Evolutionary conservation across 1,140 invertebrate species (phyloP).

Genomic region (Coenobita brevimanus): DNA sequence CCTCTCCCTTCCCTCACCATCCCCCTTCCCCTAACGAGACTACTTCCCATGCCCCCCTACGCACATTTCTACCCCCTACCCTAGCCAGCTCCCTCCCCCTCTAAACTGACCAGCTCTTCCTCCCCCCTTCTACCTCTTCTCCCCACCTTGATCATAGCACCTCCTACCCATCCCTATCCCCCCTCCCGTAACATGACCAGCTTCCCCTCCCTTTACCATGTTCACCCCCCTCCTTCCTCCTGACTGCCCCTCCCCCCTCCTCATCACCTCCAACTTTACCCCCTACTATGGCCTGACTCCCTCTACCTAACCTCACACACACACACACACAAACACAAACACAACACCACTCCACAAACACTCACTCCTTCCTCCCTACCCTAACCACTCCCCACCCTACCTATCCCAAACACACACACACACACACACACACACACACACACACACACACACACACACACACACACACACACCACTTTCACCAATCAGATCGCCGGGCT

Average conservation of each 20-base stretch:
- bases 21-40: background rate
- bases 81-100: background rate
- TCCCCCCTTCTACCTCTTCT: background rate
- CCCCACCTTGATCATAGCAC: no score
- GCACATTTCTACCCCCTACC: background rate
- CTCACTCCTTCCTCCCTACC: background rate
- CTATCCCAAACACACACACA: no score
- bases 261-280: background rate
- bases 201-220: background rate
- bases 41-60: no score
- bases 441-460: constrained; percentile 13
- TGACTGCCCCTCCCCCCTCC: no score
- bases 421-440: no score
- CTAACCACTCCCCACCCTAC: background rate
- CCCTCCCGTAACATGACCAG: background rate
- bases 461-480: no score
- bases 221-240: background rate
- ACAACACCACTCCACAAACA: background rate
- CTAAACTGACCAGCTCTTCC: background rate
- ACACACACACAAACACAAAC: no score
- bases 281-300: no score
- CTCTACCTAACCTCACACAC: no score
- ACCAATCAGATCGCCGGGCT: background rate
- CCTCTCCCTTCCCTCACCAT: background rate
- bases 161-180: background rate